Evolutionary conservation across 35 echinoderm and acorn worm genomes (phyloP).

Genomic region (Stichopus chloronotus): DNA sequence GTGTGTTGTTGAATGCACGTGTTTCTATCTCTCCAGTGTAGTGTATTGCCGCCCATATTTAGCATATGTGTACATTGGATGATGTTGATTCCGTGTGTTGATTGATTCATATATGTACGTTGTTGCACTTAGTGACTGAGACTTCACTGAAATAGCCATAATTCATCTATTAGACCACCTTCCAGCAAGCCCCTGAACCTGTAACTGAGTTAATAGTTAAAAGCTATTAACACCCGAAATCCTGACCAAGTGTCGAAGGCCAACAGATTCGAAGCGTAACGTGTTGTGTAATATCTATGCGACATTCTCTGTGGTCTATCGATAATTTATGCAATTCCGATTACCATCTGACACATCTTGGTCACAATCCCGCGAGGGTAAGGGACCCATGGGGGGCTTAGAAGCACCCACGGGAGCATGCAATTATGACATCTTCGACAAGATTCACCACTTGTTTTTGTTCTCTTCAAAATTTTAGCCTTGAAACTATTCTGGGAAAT

Average conservation of each 20-base stretch:
- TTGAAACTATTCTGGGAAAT: background rate
- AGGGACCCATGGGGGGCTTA: background rate
- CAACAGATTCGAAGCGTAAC: no score
- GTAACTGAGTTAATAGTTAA: background rate
- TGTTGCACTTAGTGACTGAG: no score
- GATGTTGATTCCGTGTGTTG: no score
- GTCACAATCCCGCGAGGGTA: background rate
- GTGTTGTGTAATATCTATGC: no score
- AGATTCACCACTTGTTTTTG: background rate
- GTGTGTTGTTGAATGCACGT: no score
- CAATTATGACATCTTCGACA: background rate
- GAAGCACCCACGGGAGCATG: background rate
- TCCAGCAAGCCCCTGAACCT: no score
- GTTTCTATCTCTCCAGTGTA: no score
- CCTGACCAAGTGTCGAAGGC: background rate
- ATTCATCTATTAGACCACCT: no score
- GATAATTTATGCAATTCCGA: background rate
- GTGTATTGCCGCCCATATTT: no score
- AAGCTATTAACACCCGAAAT: background rate
- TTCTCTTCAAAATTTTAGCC: background rate
- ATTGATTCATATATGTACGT: no score
- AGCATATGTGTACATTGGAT: no score
- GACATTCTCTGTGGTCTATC: background rate
- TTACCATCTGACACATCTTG: background rate
- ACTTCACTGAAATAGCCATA: no score